Evolutionary conservation across 2,797 vertebrate genomes (phyloP).

Genomic region (Betta splendens): DNA sequence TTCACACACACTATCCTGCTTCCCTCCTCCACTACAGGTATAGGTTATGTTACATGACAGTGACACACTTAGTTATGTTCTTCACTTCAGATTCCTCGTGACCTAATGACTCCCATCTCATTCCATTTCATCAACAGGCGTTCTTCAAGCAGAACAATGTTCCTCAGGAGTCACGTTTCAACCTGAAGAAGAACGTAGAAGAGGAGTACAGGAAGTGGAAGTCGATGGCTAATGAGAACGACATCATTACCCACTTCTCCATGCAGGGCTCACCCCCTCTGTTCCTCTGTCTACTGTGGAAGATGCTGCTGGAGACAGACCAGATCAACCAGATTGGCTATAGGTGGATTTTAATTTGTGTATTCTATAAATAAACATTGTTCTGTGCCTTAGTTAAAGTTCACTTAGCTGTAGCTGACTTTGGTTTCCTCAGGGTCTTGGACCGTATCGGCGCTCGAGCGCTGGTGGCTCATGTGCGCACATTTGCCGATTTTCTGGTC

Average conservation of each 20-base stretch:
- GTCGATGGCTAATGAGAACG: conserved; percentile 96
- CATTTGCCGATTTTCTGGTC: conserved; percentile 97
- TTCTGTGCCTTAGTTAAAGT: too few relatives aligned
- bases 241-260: conserved; percentile 97
- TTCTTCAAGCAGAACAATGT: conserved; percentile 99
- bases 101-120: neutral
- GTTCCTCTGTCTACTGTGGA: conserved; percentile 98
- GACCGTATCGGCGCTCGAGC: conserved; percentile 96
- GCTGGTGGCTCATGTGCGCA: conserved; percentile 95
- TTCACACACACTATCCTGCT: conserved; percentile 96
- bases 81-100: neutral
- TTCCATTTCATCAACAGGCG: conserved; percentile 78
- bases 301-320: conserved; percentile 98
- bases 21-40: conserved; percentile 95
- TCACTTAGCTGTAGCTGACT: conserved; percentile 5
- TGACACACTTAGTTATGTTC: neutral
- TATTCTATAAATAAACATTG: conserved; percentile 5
- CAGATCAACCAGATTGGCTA: conserved; percentile 97
- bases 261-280: conserved; percentile 93
- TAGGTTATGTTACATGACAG: conserved; percentile 41
- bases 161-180: conserved; percentile 97
- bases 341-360: conserved; percentile 52
- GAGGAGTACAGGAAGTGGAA: conserved; percentile 99
- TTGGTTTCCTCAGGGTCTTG: conserved; percentile 83
- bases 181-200: conserved; percentile 98